Evolutionary conservation across 2,888 invertebrate species (phyloP).

Genomic region (Plagiodera versicolora): DNA sequence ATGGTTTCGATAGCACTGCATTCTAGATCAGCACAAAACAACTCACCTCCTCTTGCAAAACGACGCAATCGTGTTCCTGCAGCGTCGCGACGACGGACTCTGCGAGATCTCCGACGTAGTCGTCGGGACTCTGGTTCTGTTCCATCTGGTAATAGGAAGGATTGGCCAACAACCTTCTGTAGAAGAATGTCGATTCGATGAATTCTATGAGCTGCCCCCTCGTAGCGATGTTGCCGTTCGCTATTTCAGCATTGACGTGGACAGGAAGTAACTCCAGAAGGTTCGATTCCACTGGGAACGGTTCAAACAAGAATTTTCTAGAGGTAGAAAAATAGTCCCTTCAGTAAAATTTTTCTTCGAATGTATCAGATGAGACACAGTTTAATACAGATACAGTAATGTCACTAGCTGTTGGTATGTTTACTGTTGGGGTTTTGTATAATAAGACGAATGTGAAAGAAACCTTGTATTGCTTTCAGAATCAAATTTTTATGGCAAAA

Average conservation of each 20-base stretch:
- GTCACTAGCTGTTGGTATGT: no score
- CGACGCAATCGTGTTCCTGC: slow-evolving; percentile 74
- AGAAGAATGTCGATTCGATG: slow-evolving; percentile 98
- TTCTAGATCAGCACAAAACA: no score
- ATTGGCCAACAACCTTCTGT: slow-evolving; percentile 87
- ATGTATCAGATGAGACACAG: no score
- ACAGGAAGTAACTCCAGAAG: slow-evolving; percentile 88
- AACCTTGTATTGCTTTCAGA: no score
- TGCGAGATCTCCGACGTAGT: slow-evolving; percentile 78
- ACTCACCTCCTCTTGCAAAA: slow-evolving; percentile 65
- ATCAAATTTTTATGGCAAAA: no score
- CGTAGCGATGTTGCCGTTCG: slow-evolving; percentile 91
- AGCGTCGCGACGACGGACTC: slow-evolving; percentile 76
- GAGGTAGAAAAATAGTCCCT: neutral
- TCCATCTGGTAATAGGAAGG: slow-evolving; percentile 88
- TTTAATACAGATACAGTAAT: no score
- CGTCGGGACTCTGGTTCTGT: slow-evolving; percentile 41
- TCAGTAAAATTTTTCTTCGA: no score
- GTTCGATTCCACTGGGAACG: slow-evolving; percentile 98
- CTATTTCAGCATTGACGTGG: slow-evolving; percentile 96
- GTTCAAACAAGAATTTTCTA: slow-evolving; percentile 97
- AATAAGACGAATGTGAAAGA: no score
- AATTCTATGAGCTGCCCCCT: slow-evolving; percentile 95
- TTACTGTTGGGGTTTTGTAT: no score
- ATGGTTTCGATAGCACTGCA: no score